A percentile compares a stretch with the other conserved stretches of the same genome.
Conservation (phyloP, 2,113 vertebrate genomes). For the Actenoides hombroni region DNA sequence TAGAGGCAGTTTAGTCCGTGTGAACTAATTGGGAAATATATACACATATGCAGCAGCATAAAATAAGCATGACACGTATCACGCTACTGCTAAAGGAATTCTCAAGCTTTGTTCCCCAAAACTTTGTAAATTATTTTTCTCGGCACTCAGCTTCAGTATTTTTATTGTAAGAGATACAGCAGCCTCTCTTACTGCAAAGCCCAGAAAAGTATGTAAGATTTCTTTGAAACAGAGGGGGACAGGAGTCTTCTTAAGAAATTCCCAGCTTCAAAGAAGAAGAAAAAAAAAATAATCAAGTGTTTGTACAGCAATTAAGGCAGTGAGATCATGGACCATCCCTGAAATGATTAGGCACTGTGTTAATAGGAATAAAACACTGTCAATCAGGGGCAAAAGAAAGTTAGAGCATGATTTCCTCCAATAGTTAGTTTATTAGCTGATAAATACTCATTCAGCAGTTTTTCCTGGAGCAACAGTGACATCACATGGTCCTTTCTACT, state of each 20-base stretch:
- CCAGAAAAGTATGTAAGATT: background rate
- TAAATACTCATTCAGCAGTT: background rate
- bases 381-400: background rate
- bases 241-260: background rate
- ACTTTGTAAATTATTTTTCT: too few species aligned
- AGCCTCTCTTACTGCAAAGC: background rate
- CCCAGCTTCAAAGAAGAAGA: background rate
- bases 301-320: background rate
- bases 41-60: background rate
- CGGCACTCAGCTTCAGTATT: too few species aligned
- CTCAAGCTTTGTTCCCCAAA: too few species aligned
- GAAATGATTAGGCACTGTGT: background rate
- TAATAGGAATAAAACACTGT: background rate
- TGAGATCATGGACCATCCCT: background rate
- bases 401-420: background rate
- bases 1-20: background rate
- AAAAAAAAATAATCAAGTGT: background rate
- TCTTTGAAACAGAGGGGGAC: background rate
- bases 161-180: background rate
- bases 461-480: conserved; percentile 73
- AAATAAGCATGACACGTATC: too few species aligned
- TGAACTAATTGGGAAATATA: background rate
- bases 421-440: background rate
- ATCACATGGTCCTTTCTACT: conserved; percentile 60
- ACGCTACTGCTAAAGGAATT: too few species aligned